Conservation (phyloP, 2,888 invertebrate species). For the Galeopsomyia nigrocyanea region DNA sequence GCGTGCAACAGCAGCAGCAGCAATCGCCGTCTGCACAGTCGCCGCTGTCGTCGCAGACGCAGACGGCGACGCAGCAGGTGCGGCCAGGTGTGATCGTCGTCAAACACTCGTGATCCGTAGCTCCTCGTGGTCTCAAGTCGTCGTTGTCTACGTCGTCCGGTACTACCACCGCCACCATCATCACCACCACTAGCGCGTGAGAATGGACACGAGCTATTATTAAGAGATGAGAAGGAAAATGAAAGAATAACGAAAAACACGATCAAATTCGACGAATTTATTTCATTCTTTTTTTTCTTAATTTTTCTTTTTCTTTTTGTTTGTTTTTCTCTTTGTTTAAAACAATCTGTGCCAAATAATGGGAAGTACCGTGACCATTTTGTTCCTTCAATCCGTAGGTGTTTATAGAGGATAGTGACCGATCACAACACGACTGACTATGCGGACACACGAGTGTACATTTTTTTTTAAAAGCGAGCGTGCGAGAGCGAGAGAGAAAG, state of each 20-base stretch:
- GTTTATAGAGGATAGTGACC: slow-evolving; percentile 52
- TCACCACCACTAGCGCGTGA: slow-evolving; percentile 2
- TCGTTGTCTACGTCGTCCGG: slow-evolving; percentile 25
- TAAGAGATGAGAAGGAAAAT: too few relatives aligned
- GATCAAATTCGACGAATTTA: slow-evolving; percentile 13
- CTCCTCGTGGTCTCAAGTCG: slow-evolving; percentile 54
- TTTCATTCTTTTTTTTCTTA: slow-evolving; percentile 29
- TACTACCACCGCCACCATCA: slow-evolving; percentile 8
- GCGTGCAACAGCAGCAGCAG: slow-evolving; percentile 70
- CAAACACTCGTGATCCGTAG: slow-evolving; percentile 77
- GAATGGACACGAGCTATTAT: too few relatives aligned
- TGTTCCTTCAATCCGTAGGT: slow-evolving; percentile 62
- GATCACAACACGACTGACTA: slow-evolving; percentile 39
- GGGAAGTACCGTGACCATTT: slow-evolving; percentile 62
- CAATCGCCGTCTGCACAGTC: slow-evolving; percentile 71
- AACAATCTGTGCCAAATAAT: slow-evolving; percentile 68
- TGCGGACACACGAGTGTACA: slow-evolving; percentile 26
- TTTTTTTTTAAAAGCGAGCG: slow-evolving; percentile 14
- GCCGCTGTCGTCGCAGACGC: slow-evolving; percentile 84
- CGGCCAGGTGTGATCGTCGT: slow-evolving; percentile 93
- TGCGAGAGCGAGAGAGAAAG: slow-evolving; percentile 10
- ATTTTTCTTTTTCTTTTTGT: slow-evolving; percentile 46
- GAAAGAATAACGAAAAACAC: slow-evolving; percentile 2
- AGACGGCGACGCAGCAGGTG: slow-evolving; percentile 72
- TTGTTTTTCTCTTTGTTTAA: slow-evolving; percentile 34